Evolutionary conservation across 1,140 invertebrate genomes (phyloP), one percentile per base, ranked within the genome.

Genomic region (Oncopeltus fasciatus): DNA sequence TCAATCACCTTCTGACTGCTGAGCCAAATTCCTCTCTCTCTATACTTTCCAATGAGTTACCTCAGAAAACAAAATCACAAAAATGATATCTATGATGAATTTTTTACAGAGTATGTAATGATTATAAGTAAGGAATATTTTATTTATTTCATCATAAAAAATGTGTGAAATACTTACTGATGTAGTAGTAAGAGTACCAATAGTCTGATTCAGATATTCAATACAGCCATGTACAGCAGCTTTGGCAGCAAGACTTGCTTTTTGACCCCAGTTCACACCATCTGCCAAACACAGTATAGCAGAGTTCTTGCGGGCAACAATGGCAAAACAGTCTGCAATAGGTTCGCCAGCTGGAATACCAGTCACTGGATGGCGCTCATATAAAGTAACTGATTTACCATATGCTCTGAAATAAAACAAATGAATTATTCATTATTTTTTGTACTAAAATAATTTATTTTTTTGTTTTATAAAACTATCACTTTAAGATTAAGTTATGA

Each of bases 201-300:
- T 75, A 11, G 83, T 83, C 67, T 84, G 82, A 70, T 91, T 89
- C 59, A 95, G 76, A 71, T 90, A 89, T 64, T 92, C 86, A 65
- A 95, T 80, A 68, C 86, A 87, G 11, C 90, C 92, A 70, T 92
- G 87, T 9, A 95, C 80, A 11, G 91, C 92, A 64, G 89, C 90
- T 64, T 89, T 78, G 9, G 90, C 90, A n/a, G 91, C 91, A 59
- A 94, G 76, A 59, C 87, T 81, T 29, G 91, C 88, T 69, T 90
- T 90, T 69, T 89, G 84, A 57, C 92, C 92, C 92, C 92, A 95
- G 76, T 95, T 95, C 0, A 95, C 92, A 38, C 92, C 92, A 78
- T 95, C 92, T 14, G 90, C 92, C 51, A 95, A 77, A 31, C 87
- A 84, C 68, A 95, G 75, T 63, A 93, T 81, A 3, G 86, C 84